Conservation (phyloP, 1,140 invertebrate species). For the Pissodes strobi region DNA sequence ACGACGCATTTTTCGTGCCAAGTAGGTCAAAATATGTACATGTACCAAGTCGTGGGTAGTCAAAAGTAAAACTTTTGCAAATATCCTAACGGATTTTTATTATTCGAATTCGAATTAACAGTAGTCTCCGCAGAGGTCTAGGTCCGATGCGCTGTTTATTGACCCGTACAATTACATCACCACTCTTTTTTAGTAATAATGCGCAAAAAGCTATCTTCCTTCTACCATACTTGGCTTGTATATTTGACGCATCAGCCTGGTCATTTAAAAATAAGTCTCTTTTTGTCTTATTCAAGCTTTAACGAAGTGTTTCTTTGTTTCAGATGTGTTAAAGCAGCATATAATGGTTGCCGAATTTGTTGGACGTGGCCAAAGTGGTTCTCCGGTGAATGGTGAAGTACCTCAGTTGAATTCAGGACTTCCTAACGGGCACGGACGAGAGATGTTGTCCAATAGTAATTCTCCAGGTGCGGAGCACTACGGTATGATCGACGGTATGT, state of each 20-base stretch:
- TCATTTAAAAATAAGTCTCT: too few species aligned
- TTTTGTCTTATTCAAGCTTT: too few species aligned
- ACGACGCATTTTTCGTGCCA: too few species aligned
- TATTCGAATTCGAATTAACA: slow-evolving; percentile 9
- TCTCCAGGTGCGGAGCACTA: slow-evolving; percentile 55
- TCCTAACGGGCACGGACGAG: slow-evolving; percentile 58
- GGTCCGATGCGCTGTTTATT: slow-evolving; percentile 19
- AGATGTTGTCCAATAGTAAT: slow-evolving; percentile 53
- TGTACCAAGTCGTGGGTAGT: too few species aligned
- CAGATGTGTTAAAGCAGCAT: slow-evolving; percentile 72
- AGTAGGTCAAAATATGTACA: too few species aligned
- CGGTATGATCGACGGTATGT: slow-evolving; percentile 49
- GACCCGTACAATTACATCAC: slow-evolving; percentile 31
- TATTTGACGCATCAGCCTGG: too few species aligned
- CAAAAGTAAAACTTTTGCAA: slow-evolving; percentile 2
- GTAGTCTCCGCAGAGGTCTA: slow-evolving; percentile 4
- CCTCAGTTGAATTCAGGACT: slow-evolving; percentile 63
- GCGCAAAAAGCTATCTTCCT: not conserved
- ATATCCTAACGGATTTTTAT: slow-evolving; percentile 23
- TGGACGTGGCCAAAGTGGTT: slow-evolving; percentile 71
- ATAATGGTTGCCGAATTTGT: slow-evolving; percentile 86
- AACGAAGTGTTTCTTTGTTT: slow-evolving; percentile 55
- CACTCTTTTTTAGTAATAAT: slow-evolving; percentile 9
- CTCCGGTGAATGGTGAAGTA: slow-evolving; percentile 69
- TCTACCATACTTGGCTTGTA: too few species aligned